A percentile compares a stretch with the other conserved stretches of the same genome.
These are phyloP conservation scores for Macrochelys suwanniensis DNA, from an alignment of 2,797 vertebrate species.

Conservation along the genomic window DNA sequence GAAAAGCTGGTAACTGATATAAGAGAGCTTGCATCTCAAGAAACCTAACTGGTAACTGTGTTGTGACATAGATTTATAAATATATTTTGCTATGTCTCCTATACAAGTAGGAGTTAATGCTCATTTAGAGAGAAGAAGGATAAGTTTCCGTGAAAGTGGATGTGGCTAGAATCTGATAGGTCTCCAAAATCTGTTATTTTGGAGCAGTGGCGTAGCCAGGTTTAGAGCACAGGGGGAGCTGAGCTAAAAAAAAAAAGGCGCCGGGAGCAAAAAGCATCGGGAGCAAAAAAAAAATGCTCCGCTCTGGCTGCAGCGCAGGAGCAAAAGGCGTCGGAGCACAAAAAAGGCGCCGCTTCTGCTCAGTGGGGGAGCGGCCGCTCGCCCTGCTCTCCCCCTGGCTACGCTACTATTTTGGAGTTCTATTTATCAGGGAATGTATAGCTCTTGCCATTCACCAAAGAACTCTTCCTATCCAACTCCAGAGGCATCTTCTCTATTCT, in stretches of 20 bases:
- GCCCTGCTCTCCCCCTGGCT: no score
- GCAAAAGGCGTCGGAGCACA: no score
- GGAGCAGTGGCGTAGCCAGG: no score
- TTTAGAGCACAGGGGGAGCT: no score
- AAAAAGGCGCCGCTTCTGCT: no score
- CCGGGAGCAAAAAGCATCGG: no score
- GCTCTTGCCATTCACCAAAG: background rate
- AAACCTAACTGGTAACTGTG: background rate
- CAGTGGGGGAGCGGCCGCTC: no score
- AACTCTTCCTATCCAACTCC: background rate
- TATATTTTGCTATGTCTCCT: background rate
- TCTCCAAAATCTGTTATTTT: background rate
- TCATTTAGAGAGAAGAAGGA: background rate
- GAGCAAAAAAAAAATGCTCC: no score
- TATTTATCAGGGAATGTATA: background rate
- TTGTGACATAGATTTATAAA: background rate
- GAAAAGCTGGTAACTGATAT: background rate
- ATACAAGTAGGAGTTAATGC: background rate
- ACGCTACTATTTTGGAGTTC: background rate
- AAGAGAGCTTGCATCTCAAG: background rate
- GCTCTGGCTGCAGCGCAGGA: no score
- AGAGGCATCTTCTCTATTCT: background rate
- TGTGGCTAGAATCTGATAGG: constrained; percentile 19
- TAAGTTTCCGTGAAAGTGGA: background rate
- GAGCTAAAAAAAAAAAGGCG: no score